Evolutionary conservation across 2,113 vertebrate genomes (phyloP).

Genomic region (Odocoileus virginianus): DNA sequence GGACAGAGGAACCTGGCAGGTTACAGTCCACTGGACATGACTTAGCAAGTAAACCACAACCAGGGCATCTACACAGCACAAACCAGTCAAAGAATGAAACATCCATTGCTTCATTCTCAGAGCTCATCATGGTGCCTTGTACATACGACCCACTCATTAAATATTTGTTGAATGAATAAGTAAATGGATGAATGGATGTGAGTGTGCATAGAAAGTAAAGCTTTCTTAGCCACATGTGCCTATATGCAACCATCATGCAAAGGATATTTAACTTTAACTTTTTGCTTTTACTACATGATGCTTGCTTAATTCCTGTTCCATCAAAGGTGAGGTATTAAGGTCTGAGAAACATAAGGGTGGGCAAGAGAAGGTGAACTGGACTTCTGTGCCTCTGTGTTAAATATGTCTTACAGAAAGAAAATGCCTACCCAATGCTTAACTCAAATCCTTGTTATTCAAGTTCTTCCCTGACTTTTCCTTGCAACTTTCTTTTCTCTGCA

Average conservation of each 20-base stretch:
- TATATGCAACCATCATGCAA: neutral
- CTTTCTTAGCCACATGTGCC: neutral
- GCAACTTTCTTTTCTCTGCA: neutral
- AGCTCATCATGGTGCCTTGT: neutral
- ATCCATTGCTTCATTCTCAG: rapidly evolving
- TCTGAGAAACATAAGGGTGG: neutral
- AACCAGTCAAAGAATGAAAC: neutral
- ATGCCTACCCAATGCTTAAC: neutral
- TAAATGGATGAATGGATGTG: neutral
- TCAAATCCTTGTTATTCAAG: neutral
- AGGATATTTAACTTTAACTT: neutral
- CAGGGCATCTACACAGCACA: neutral
- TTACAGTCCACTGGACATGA: neutral
- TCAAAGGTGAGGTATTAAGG: neutral
- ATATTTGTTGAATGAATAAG: neutral
- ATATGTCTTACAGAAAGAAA: neutral
- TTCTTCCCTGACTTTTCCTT: neutral
- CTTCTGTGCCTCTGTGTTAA: neutral
- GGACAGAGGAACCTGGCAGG: neutral
- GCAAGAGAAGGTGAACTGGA: neutral
- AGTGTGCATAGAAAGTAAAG: neutral
- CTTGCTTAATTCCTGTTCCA: neutral
- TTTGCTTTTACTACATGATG: neutral
- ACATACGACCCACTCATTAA: neutral
- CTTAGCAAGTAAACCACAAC: neutral